Conservation (phyloP, 2,888 invertebrate genomes). For the Willowsia nigromaculata region DNA sequence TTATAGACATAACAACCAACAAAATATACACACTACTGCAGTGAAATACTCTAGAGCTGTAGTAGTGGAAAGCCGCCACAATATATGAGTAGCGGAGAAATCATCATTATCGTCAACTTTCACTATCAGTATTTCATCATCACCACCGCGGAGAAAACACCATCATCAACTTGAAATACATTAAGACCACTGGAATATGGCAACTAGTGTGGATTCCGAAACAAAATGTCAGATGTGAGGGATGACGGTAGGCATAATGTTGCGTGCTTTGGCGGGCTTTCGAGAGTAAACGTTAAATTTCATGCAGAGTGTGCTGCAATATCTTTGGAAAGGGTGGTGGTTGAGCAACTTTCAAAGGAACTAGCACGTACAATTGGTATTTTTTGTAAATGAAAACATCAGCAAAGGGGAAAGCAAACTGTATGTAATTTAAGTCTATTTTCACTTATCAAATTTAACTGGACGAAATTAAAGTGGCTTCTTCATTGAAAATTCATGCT, state of each 20-base stretch:
- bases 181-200: neutral
- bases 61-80: too few relatives aligned
- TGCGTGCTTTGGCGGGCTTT: neutral
- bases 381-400: neutral
- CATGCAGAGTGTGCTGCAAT: too few relatives aligned
- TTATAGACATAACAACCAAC: too few relatives aligned
- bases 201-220: neutral
- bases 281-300: too few relatives aligned
- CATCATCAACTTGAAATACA: neutral
- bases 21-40: too few relatives aligned
- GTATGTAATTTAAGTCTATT: neutral
- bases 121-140: too few relatives aligned
- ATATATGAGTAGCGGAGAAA: neutral
- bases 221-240: neutral
- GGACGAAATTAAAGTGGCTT: neutral
- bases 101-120: neutral
- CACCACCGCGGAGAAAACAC: neutral
- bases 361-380: too few relatives aligned
- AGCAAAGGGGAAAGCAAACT: neutral
- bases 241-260: neutral
- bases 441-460: constrained; percentile 18
- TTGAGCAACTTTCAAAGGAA: too few relatives aligned
- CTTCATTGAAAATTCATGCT: constrained; percentile 1
- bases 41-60: neutral
- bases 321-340: too few relatives aligned